Base-by-base conservation (phyloP, 2,888 invertebrate genomes). In the Eubasilissa splendida region DNA sequence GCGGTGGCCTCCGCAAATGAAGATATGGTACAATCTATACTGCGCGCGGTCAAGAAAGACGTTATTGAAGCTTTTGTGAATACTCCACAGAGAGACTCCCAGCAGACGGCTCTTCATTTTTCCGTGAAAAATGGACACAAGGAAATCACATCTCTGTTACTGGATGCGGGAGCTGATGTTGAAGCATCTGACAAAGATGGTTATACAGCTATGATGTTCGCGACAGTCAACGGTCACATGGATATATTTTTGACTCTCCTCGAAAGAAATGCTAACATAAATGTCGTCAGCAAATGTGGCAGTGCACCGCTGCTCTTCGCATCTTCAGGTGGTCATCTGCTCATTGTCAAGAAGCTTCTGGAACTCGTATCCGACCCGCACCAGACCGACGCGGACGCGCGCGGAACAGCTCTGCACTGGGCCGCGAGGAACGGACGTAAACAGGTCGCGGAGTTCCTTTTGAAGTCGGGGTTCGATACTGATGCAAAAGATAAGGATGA, bases 1-100 rank as follows among this genome's bases (percentile, higher is more conserved):
- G 63, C 63, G 12, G 63, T 31, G 4, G 63, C 22, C 12, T 33
- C 22, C 31, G 63, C 12, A 22, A 33, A 33, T 11, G 31, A 42
- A 63, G 42, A 63, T 7, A 63, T 63, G 31, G 63, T 63, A 42
- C 33, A 63, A 63, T 7, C 42, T 33, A 63, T 63, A 31, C 63
- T 63, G 7, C 31, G 42, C 12, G 42, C 33, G 5, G 9, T 31
- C 10, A 33, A 63, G 42, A 31, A 31, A 63, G 33, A 63, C 12
- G 63, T 33, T 33, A 63, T 11, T 10, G 33, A 22, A 63, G 31
- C 60, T 10, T 63, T 63, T 63, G 42, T 63, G 33, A 63, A 63
- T 31, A 63, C 63, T 33, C 31, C 5, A 12, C 10, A 63, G 2
- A 5, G 63, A 10, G 33, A 63, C 11, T 33, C 12, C n/a, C 10